These are phyloP conservation scores for Toxonevra muliebris DNA, from an alignment of 2,888 invertebrate species.

Conservation along the genomic window DNA sequence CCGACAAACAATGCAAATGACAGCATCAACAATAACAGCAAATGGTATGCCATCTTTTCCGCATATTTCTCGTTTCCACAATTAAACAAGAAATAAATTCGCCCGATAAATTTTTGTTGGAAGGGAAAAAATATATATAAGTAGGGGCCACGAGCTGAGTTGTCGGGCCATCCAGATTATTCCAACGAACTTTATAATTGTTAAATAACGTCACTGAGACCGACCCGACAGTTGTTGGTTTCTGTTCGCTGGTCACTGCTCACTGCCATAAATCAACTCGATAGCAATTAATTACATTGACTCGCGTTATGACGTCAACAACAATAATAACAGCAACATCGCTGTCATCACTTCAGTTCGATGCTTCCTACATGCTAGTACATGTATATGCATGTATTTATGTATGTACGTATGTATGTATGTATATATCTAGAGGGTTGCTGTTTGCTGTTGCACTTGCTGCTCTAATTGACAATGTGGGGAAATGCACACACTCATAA, in stretches of 20 bases:
- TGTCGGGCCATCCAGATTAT: too few species aligned
- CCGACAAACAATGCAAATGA: conserved; percentile 4
- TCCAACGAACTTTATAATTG: too few species aligned
- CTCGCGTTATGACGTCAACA: conserved; percentile 21
- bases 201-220: not conserved
- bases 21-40: not conserved
- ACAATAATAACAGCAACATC: not conserved
- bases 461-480: too few species aligned
- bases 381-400: not conserved
- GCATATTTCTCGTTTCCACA: conserved; percentile 59
- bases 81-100: too few species aligned
- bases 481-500: too few species aligned
- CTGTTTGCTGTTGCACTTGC: too few species aligned
- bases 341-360: not conserved
- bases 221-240: not conserved
- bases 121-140: not conserved
- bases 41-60: conserved; percentile 43
- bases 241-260: conserved; percentile 3
- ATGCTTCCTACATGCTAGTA: not conserved
- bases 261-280: conserved; percentile 26
- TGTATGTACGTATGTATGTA: not conserved
- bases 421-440: not conserved
- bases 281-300: conserved; percentile 25
- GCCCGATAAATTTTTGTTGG: too few species aligned
- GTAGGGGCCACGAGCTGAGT: not conserved